A percentile compares a stretch with the other conserved stretches of the same genome.
phyloP scores from a whole-genome alignment of 1,140 invertebrate genomes.

The Drosophila murphyi region DNA sequence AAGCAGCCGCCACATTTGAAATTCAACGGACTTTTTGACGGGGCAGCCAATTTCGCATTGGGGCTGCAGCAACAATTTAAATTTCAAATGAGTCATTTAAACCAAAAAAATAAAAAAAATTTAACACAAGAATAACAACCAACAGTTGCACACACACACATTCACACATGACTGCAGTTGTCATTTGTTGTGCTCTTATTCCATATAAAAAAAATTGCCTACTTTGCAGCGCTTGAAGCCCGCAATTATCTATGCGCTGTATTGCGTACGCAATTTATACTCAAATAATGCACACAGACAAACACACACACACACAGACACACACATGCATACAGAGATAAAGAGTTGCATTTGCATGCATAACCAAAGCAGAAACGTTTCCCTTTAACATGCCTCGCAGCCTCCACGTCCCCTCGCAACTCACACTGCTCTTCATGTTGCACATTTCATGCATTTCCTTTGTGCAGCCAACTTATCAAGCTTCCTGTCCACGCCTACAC shows the following conservation, averaged over 20 bases:
- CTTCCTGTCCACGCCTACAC: slow-evolving; percentile 62
- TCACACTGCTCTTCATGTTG: slow-evolving; percentile 45
- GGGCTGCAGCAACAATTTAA: slow-evolving; percentile 28
- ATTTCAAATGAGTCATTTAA: slow-evolving; percentile 5
- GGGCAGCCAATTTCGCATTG: slow-evolving; percentile 51
- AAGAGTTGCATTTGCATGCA: slow-evolving; percentile 40
- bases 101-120: slow-evolving; percentile 6
- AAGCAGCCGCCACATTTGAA: slow-evolving; percentile 49
- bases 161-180: neutral
- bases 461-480: slow-evolving; percentile 80
- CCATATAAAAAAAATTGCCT: slow-evolving; percentile 57
- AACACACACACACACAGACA: slow-evolving; percentile 3
- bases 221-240: slow-evolving; percentile 62
- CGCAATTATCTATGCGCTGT: slow-evolving; percentile 60
- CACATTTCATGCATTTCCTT: slow-evolving; percentile 82
- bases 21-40: slow-evolving; percentile 46
- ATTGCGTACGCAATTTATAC: slow-evolving; percentile 49
- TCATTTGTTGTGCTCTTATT: slow-evolving; percentile 17
- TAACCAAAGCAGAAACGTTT: slow-evolving; percentile 35
- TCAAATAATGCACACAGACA: slow-evolving; percentile 32
- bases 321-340: slow-evolving; percentile 8
- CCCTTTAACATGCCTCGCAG: slow-evolving; percentile 9
- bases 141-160: slow-evolving; percentile 8
- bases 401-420: neutral
- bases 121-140: neutral